Evolutionary conservation across 2,113 vertebrate species (phyloP).

Genomic region (Notarius quadriscutis): DNA sequence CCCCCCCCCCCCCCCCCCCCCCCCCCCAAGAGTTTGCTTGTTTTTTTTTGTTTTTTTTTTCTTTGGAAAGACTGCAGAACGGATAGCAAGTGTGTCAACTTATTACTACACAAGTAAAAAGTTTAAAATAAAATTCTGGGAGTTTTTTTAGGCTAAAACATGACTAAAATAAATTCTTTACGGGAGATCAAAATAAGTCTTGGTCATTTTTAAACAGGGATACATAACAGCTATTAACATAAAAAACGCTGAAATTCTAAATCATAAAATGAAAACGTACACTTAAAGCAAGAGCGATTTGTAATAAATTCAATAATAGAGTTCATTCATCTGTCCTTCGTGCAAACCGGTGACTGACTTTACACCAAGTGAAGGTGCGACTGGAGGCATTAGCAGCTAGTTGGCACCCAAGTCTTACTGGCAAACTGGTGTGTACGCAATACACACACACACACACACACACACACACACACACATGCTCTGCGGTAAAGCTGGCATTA

Average conservation of each 20-base stretch:
- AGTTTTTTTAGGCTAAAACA: neutral
- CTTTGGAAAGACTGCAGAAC: neutral
- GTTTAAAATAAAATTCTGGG: neutral
- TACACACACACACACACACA: neutral
- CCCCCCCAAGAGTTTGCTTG: neutral
- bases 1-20: too few species aligned
- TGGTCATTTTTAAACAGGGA: neutral
- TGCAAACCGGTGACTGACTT: conserved; percentile 63
- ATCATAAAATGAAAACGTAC: neutral
- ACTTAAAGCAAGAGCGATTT: neutral
- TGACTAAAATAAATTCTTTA: neutral
- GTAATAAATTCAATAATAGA: neutral
- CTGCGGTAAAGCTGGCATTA: conserved; percentile 32
- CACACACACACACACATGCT: conserved; percentile 5
- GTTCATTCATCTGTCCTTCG: conserved; percentile 32
- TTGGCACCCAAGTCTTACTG: conserved; percentile 56
- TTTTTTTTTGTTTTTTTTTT: neutral
- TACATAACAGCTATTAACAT: neutral
- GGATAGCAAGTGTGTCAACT: conserved; percentile 16
- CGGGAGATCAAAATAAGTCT: neutral
- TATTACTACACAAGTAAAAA: conserved; percentile 5
- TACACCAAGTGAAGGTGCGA: conserved; percentile 51
- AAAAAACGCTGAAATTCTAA: neutral
- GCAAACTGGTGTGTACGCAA: conserved; percentile 19
- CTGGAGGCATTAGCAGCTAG: conserved; percentile 62